Percentiles rank a stretch among this genome's conserved stretches.
phyloP scores from a whole-genome alignment of 2,888 invertebrate species.

The Ferdinandea cuprea region DNA sequence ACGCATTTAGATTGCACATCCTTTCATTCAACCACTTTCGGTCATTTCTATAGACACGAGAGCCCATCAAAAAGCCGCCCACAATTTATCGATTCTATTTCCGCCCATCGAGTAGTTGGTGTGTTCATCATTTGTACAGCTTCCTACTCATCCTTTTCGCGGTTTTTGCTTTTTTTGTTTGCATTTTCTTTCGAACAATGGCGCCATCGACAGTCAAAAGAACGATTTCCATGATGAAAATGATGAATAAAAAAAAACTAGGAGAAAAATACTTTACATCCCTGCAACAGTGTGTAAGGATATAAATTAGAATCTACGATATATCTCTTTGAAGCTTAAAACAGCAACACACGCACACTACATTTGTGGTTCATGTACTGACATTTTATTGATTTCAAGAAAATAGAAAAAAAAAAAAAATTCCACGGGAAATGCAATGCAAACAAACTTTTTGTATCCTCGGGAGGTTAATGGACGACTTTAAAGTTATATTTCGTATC shows the following conservation, averaged over 20 bases:
- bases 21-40: slow-evolving; percentile 53
- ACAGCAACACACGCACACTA: not conserved
- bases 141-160: not conserved
- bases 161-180: not conserved
- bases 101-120: slow-evolving; percentile 1
- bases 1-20: slow-evolving; percentile 47
- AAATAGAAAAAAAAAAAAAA: too few relatives aligned
- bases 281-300: slow-evolving; percentile 31
- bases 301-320: not conserved
- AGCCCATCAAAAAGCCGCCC: not conserved
- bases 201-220: slow-evolving; percentile 14
- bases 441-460: slow-evolving; percentile 26
- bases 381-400: slow-evolving; percentile 37
- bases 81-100: slow-evolving; percentile 51
- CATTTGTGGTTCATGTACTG: slow-evolving; percentile 34
- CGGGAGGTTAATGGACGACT: slow-evolving; percentile 13
- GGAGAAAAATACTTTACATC: not conserved
- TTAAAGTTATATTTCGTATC: not conserved
- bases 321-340: not conserved
- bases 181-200: not conserved
- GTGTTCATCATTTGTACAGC: not conserved
- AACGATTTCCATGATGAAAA: slow-evolving; percentile 19
- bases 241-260: slow-evolving; percentile 12
- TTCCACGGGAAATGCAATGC: slow-evolving; percentile 20
- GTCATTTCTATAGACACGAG: slow-evolving; percentile 21